phyloP scores from a whole-genome alignment of 2,888 invertebrate species.

The Hydrotaea cyrtoneurina region DNA sequence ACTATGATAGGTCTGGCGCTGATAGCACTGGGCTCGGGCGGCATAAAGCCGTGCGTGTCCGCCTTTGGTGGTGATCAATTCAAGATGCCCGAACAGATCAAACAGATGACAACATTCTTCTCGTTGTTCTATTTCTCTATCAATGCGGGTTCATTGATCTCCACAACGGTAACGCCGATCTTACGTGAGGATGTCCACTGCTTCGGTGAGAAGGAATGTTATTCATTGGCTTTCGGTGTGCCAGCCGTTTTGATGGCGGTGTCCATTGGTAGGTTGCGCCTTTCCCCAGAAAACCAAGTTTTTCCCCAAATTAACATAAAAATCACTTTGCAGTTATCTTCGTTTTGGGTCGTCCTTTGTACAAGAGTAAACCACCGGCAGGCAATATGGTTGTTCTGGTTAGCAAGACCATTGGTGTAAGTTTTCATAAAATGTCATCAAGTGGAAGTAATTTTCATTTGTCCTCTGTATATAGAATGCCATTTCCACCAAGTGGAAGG shows the following conservation, averaged over 20 bases:
- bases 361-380: slow-evolving; percentile 85
- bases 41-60: slow-evolving; percentile 91
- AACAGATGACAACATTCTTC: slow-evolving; percentile 86
- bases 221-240: slow-evolving; percentile 88
- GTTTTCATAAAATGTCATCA: slow-evolving; percentile 72
- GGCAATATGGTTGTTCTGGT: slow-evolving; percentile 87
- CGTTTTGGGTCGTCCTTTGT: slow-evolving; percentile 84
- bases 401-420: slow-evolving; percentile 85
- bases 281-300: not conserved
- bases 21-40: slow-evolving; percentile 89
- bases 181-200: slow-evolving; percentile 86
- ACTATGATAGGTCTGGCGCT: slow-evolving; percentile 86
- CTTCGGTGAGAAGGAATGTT: slow-evolving; percentile 86
- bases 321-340: slow-evolving; percentile 85
- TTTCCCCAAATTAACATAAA: too few species aligned
- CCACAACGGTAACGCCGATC: slow-evolving; percentile 88
- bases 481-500: slow-evolving; percentile 78
- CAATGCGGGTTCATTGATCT: slow-evolving; percentile 86
- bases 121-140: slow-evolving; percentile 88
- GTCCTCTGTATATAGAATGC: slow-evolving; percentile 81
- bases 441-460: not conserved
- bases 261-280: slow-evolving; percentile 84
- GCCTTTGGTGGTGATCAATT: slow-evolving; percentile 93
- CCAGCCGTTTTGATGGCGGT: slow-evolving; percentile 87
- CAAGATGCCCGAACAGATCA: slow-evolving; percentile 84